Conservation (phyloP, 2,113 vertebrate genomes). For the Porphyrio hochstetteri region DNA sequence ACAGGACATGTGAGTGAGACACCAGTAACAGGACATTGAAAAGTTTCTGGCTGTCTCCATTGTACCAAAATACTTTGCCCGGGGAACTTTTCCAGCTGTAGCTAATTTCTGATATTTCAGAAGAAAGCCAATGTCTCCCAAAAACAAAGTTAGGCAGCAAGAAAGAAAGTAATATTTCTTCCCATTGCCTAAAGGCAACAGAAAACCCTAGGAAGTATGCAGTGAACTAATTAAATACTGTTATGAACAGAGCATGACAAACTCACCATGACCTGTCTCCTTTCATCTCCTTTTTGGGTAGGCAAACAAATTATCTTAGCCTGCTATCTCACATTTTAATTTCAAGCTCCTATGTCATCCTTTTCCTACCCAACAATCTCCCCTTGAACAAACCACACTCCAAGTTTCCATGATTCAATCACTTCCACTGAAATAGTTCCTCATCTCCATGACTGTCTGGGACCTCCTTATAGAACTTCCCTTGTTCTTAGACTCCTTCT, state of each 20-base stretch:
- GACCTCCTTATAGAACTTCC: background rate
- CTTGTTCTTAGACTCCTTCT: background rate
- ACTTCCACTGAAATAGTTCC: background rate
- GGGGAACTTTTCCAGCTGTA: background rate
- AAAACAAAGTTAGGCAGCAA: background rate
- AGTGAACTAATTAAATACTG: conserved; percentile 13
- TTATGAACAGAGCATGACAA: background rate
- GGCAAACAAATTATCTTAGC: background rate
- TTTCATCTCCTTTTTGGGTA: background rate
- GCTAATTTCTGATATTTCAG: background rate
- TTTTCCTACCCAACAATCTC: background rate
- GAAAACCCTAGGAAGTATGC: background rate
- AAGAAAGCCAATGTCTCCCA: conserved; percentile 13
- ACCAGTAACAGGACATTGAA: background rate
- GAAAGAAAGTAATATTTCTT: conserved; percentile 6
- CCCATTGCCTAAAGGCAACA: background rate
- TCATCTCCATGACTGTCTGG: background rate
- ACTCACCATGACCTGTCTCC: background rate
- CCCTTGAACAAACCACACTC: background rate
- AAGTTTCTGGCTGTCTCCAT: background rate
- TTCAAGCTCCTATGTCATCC: background rate
- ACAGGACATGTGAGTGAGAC: background rate
- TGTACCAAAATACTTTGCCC: background rate
- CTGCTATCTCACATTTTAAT: background rate
- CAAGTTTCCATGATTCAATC: background rate